phyloP scores from a whole-genome alignment of 2,888 invertebrate species.

The Druceiella hillmani region DNA sequence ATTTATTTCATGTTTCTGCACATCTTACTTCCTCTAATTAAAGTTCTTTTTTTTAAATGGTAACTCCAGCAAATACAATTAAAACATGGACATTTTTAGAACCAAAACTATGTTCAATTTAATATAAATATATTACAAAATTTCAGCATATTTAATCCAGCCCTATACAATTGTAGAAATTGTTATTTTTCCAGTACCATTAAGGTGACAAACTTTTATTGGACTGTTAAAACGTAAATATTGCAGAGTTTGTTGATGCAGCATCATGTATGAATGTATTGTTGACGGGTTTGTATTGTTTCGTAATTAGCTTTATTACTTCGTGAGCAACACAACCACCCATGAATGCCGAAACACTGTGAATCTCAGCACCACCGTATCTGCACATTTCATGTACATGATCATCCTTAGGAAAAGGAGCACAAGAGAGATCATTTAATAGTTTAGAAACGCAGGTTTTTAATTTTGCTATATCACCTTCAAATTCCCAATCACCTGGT shows the following conservation, averaged over 20 bases:
- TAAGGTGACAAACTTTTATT: too few species aligned
- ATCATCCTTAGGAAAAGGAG: constrained; percentile 80
- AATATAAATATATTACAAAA: too few species aligned
- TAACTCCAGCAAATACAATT: too few species aligned
- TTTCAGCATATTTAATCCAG: too few species aligned
- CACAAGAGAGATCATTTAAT: constrained; percentile 79
- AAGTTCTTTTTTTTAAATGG: too few species aligned
- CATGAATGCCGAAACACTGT: constrained; percentile 88
- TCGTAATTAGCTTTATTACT: constrained; percentile 89
- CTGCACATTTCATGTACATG: constrained; percentile 92
- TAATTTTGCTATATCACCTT: constrained; percentile 83
- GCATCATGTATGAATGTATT: constrained; percentile 96
- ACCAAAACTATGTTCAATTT: too few species aligned
- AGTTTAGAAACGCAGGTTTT: constrained; percentile 72
- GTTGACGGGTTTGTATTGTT: constrained; percentile 93
- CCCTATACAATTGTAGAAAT: constrained; percentile 2
- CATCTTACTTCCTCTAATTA: too few species aligned
- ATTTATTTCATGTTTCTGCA: too few species aligned
- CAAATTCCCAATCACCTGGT: constrained; percentile 86
- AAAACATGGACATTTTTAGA: too few species aligned
- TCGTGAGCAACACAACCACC: constrained; percentile 94
- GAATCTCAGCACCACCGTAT: constrained; percentile 92
- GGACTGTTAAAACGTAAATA: constrained; percentile 76
- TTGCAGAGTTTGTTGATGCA: constrained; percentile 78
- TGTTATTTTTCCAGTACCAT: neutral